Conservation (phyloP, 92 coral and sea anemone genomes). For the Scolanthus callimorphus region DNA sequence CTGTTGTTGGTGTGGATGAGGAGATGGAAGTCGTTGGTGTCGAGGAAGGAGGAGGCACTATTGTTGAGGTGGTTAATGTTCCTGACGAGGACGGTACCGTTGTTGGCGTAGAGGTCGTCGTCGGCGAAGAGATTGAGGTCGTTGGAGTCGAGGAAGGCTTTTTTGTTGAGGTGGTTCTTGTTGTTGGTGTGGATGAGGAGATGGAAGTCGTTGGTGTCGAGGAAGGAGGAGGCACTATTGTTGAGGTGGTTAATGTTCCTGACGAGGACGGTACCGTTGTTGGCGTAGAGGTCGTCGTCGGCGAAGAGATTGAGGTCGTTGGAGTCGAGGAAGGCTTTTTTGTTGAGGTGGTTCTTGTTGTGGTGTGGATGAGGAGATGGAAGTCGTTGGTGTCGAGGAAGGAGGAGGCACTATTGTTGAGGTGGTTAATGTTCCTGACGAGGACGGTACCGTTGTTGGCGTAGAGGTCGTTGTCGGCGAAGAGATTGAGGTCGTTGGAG, state of each 20-base stretch:
- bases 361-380: neutral
- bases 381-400: slow-evolving; percentile 11
- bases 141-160: neutral
- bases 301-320: neutral
- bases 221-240: neutral
- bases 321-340: neutral
- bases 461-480: neutral
- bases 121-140: neutral
- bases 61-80: neutral
- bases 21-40: neutral
- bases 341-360: neutral
- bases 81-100: neutral
- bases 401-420: slow-evolving; percentile 8
- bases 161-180: slow-evolving; percentile 11
- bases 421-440: slow-evolving; percentile 9
- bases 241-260: neutral
- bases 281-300: neutral
- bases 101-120: slow-evolving; percentile 16
- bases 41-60: neutral
- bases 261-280: slow-evolving; percentile 6
- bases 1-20: slow-evolving; percentile 6
- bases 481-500: slow-evolving; percentile 6
- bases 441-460: neutral
- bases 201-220: slow-evolving; percentile 2
- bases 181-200: neutral